Percentiles rank a stretch among this genome's conserved stretches.
These are phyloP conservation scores for Odontomachus brunneus DNA, from an alignment of 1,140 invertebrate species.

Conservation along the genomic window DNA sequence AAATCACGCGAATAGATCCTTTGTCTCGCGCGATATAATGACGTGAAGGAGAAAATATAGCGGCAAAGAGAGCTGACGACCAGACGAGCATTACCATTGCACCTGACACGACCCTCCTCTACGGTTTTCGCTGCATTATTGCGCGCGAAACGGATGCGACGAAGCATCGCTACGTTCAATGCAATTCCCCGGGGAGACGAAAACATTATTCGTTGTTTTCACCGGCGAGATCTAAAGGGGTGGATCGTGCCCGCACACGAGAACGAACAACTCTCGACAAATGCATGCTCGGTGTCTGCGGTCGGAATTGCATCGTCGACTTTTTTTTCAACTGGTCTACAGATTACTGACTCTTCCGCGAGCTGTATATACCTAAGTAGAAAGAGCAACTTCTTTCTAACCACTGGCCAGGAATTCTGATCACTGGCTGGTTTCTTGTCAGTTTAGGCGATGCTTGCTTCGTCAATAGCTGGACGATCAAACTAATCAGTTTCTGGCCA, in stretches of 20 bases:
- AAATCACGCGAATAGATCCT: conserved; percentile 41
- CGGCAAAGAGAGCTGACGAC: background rate
- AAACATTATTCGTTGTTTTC: conserved; percentile 54
- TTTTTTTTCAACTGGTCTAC: conserved; percentile 50
- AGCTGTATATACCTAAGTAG: background rate
- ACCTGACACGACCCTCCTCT: background rate
- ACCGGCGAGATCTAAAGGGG: conserved; percentile 23
- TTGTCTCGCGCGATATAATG: conserved; percentile 58
- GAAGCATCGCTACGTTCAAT: conserved; percentile 49
- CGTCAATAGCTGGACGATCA: no score
- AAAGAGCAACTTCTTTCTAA: no score
- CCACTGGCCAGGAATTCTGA: no score
- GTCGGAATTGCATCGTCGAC: conserved; percentile 41
- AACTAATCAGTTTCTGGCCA: no score
- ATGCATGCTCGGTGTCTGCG: conserved; percentile 23
- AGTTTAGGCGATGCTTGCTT: no score
- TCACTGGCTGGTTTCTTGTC: no score
- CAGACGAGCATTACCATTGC: conserved; percentile 12
- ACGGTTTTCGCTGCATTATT: conserved; percentile 58
- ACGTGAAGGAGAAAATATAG: conserved; percentile 55
- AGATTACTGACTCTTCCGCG: conserved; percentile 14
- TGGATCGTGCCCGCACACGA: conserved; percentile 10
- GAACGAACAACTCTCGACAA: conserved; percentile 39
- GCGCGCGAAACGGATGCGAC: conserved; percentile 56
- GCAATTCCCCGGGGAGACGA: conserved; percentile 52